Base-by-base conservation (phyloP, 1,140 invertebrate genomes). In the Parasteatoda tepidariorum region DNA sequence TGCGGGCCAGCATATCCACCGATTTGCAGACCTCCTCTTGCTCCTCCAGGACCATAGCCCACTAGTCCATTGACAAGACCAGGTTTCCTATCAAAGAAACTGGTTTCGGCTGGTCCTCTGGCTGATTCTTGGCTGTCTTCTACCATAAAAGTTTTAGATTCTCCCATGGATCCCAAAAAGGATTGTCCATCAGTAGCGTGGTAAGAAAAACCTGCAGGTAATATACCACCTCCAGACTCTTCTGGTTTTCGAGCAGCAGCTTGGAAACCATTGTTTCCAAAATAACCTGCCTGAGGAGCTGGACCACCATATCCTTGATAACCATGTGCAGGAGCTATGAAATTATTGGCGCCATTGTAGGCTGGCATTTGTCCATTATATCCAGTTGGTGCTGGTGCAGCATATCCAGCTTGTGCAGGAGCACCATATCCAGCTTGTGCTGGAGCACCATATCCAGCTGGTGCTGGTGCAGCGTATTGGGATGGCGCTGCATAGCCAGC, bases 401-500 rank as follows among this genome's bases (percentile, higher is more conserved):
- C 9, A n/a, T 28, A 31, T 3, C 62, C 24, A 11, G 26, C 28
- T 18, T 30, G 9, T 2, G 15, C 15, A 22, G 57, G 3, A 61
- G 57, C 13, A 61, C 7, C 57, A 18, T 13, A 61, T 5, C 55
- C 18, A 59, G 3, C n/a, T 9, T 59, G 31, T 24, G 61, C 3
- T 0, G 78, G 62, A 28, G 78, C 78, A 4, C 62, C 76, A 57
- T 66, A 75, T 64, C 86, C 86, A 6, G 87, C 79, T 13, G 87
- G 34, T 57, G 86, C 83, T 38, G 57, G 66, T 57, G 33, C 66
- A 62, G 33, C 84, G 30, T 68, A 28, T 33, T 34, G 91, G 90
- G 28, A 88, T 18, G 54, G 22, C 4, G 7, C 28, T 13, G 30
- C 24, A 67, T 22, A 55, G 2, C 33, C 30, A 2, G 61, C 22